A percentile compares a stretch with the other conserved stretches of the same genome.
Evolutionary conservation across 2,797 vertebrate genomes (phyloP).

Genomic region (Myotis vivesi): DNA sequence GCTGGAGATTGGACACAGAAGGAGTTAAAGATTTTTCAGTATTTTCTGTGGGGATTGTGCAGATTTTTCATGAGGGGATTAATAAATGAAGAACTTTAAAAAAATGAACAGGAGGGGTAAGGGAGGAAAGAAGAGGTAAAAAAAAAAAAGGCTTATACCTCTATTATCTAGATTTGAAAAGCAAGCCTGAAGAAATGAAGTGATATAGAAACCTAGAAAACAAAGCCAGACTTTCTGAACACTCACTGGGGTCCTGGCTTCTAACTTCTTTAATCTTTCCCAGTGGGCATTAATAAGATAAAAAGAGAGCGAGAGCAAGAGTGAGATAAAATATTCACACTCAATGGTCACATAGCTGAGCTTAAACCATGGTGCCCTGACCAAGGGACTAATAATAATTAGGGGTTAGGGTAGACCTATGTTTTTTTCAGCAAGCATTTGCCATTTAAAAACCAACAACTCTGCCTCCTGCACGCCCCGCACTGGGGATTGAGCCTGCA

Average conservation of each 20-base stretch:
- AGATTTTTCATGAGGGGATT: neutral
- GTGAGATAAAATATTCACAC: neutral
- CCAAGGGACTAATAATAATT: neutral
- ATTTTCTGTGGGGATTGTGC: neutral
- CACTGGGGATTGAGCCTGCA: too few relatives aligned
- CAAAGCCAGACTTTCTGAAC: neutral
- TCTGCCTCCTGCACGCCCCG: too few relatives aligned
- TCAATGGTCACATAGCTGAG: neutral
- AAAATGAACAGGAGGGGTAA: neutral
- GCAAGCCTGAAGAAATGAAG: neutral
- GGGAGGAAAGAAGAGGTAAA: neutral
- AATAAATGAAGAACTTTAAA: neutral
- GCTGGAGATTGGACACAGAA: neutral
- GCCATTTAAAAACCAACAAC: neutral
- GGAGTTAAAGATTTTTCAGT: neutral
- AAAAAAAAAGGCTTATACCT: neutral
- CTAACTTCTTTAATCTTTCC: constrained; percentile 2
- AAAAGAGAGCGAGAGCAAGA: neutral
- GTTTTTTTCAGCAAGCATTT: constrained; percentile 29
- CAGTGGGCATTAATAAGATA: neutral
- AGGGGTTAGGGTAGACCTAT: neutral
- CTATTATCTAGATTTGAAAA: neutral
- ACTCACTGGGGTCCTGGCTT: neutral
- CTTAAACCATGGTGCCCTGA: neutral
- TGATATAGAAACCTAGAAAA: neutral